A percentile compares a stretch with the other conserved stretches of the same genome.
Evolutionary conservation across 2,113 vertebrate species (phyloP).

Genomic region (Pygathrix nemaeus): DNA sequence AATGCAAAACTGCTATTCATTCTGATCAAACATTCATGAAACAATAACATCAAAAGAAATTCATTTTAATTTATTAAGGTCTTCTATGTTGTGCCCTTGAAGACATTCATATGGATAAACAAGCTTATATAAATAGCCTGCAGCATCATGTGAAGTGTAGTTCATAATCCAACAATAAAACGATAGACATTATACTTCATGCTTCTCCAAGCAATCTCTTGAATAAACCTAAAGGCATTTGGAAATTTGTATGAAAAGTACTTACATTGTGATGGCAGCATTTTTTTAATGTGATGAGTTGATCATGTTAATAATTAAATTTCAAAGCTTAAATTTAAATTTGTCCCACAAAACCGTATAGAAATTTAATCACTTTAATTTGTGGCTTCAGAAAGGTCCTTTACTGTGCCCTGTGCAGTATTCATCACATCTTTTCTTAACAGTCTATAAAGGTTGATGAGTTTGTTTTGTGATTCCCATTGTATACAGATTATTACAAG

Average conservation of each 20-base stretch:
- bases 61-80: slow-evolving; percentile 82
- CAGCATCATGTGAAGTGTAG: slow-evolving; percentile 60
- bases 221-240: slow-evolving; percentile 79
- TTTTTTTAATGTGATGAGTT: slow-evolving; percentile 59
- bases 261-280: slow-evolving; percentile 50
- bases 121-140: slow-evolving; percentile 80
- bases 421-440: slow-evolving; percentile 81
- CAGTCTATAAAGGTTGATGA: slow-evolving; percentile 82
- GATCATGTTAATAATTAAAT: slow-evolving; percentile 80
- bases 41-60: slow-evolving; percentile 80
- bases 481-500: slow-evolving; percentile 81
- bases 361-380: slow-evolving; percentile 82
- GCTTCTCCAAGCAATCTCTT: slow-evolving; percentile 70
- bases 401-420: slow-evolving; percentile 61
- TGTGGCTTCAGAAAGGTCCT: slow-evolving; percentile 75
- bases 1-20: slow-evolving; percentile 70
- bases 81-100: slow-evolving; percentile 76
- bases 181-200: slow-evolving; percentile 64
- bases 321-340: slow-evolving; percentile 82
- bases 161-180: slow-evolving; percentile 81
- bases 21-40: slow-evolving; percentile 83
- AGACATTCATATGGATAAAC: slow-evolving; percentile 81
- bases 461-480: slow-evolving; percentile 81
- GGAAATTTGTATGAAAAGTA: slow-evolving; percentile 78
- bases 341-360: slow-evolving; percentile 57